phyloP scores from a whole-genome alignment of 2,888 invertebrate genomes.

The Lepidocyrtinus sp. region DNA sequence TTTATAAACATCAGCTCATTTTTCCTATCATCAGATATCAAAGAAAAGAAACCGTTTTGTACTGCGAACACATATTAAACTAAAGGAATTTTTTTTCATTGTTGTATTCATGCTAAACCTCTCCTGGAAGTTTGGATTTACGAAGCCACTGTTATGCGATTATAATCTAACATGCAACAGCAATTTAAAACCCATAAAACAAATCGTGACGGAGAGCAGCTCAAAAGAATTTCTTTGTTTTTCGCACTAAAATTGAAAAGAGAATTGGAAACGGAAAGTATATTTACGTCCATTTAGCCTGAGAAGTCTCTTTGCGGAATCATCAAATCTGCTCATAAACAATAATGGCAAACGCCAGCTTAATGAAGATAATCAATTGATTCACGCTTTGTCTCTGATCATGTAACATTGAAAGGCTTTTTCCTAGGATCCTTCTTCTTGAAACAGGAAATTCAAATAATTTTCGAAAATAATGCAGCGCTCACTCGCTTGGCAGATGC shows the following conservation, averaged over 20 bases:
- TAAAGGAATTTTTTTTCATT: too few species aligned
- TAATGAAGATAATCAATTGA: background rate
- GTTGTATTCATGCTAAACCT: too few species aligned
- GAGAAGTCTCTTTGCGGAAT: conserved; percentile 24
- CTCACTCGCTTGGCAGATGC: background rate
- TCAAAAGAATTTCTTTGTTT: background rate
- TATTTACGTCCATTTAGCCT: conserved; percentile 28
- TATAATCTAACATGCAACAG: background rate
- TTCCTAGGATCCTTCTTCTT: background rate
- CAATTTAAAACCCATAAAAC: background rate
- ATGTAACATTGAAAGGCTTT: too few species aligned
- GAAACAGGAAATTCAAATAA: background rate
- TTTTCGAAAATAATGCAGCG: background rate
- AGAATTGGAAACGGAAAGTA: conserved; percentile 58
- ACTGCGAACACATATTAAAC: too few species aligned
- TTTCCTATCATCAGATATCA: too few species aligned
- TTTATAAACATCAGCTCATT: too few species aligned
- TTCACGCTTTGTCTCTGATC: too few species aligned
- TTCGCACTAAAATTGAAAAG: background rate
- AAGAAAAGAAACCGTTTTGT: too few species aligned
- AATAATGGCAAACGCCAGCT: too few species aligned
- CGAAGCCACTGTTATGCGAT: background rate
- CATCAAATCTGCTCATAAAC: background rate
- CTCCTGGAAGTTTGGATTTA: too few species aligned
- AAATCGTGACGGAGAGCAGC: background rate